These are phyloP conservation scores for Ormyrus labotus DNA, from an alignment of 2,888 invertebrate species.

Conservation along the genomic window DNA sequence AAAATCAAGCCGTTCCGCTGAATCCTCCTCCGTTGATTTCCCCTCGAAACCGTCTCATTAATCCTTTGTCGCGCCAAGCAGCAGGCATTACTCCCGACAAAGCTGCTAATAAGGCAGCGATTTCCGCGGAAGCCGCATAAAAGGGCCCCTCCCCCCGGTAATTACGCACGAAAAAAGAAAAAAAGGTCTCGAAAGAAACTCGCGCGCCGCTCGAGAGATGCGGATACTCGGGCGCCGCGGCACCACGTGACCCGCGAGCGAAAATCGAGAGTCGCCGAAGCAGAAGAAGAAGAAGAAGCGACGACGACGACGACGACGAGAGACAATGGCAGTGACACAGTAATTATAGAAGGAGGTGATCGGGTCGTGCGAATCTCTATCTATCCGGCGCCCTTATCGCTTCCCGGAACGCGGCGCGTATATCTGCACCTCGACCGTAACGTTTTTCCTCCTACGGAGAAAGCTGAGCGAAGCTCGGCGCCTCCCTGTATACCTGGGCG, in stretches of 20 bases:
- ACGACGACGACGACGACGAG: conserved; percentile 25
- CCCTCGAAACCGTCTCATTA: background rate
- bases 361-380: conserved; percentile 59
- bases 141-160: no score
- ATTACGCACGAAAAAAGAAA: no score
- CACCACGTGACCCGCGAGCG: background rate
- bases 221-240: background rate
- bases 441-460: conserved; percentile 6
- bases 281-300: background rate
- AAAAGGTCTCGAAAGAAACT: no score
- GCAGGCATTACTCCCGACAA: background rate
- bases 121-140: background rate
- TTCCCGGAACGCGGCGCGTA: conserved; percentile 51
- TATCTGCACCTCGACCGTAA: background rate
- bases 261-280: conserved; percentile 22
- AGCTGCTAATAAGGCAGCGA: conserved; percentile 8
- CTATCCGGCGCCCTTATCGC: conserved; percentile 60
- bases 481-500: background rate
- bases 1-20: conserved; percentile 4
- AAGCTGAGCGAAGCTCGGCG: background rate
- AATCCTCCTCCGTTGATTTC: background rate
- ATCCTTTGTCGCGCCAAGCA: conserved; percentile 1
- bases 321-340: conserved; percentile 66
- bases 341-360: conserved; percentile 64
- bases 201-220: no score